phyloP scores from a whole-genome alignment of 2,888 invertebrate genomes.

The Netelia virgata region DNA sequence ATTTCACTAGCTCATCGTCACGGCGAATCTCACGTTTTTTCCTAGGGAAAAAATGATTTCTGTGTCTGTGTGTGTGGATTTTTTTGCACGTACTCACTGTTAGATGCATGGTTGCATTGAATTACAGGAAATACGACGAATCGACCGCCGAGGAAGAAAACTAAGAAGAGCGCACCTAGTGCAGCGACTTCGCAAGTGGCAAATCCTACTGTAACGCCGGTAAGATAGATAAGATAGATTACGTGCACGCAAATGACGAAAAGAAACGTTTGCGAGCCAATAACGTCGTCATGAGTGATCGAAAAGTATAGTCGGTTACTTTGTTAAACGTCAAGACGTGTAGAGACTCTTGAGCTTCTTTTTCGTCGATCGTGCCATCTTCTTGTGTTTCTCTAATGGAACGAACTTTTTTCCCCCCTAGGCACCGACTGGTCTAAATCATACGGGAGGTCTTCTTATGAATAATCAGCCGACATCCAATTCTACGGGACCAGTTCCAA shows the following conservation, averaged over 20 bases:
- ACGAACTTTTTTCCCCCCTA: conserved; percentile 72
- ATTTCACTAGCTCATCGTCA: conserved; percentile 77
- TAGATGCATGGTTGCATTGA: conserved; percentile 79
- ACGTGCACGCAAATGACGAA: not conserved
- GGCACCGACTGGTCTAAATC: conserved; percentile 82
- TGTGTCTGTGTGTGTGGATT: conserved; percentile 29
- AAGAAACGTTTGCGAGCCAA: conserved; percentile 19
- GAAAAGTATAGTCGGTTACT: not conserved
- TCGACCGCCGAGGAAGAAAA: conserved; percentile 86
- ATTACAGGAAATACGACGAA: conserved; percentile 82
- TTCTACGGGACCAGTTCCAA: conserved; percentile 79
- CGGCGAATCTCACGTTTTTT: conserved; percentile 27
- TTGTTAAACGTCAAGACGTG: not conserved
- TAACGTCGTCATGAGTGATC: conserved; percentile 1
- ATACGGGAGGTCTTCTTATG: conserved; percentile 82
- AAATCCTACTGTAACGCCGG: conserved; percentile 77
- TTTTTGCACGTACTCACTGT: conserved; percentile 74
- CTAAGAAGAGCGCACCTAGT: conserved; percentile 85
- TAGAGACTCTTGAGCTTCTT: not conserved
- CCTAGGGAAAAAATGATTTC: conserved; percentile 28
- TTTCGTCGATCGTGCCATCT: conserved; percentile 13
- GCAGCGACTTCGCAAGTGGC: conserved; percentile 73
- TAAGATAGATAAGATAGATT: conserved; percentile 73
- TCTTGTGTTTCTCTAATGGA: conserved; percentile 12
- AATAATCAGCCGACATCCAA: conserved; percentile 82